These are phyloP conservation scores for Daboia siamensis DNA, from an alignment of 2,113 vertebrate species.

Conservation along the genomic window DNA sequence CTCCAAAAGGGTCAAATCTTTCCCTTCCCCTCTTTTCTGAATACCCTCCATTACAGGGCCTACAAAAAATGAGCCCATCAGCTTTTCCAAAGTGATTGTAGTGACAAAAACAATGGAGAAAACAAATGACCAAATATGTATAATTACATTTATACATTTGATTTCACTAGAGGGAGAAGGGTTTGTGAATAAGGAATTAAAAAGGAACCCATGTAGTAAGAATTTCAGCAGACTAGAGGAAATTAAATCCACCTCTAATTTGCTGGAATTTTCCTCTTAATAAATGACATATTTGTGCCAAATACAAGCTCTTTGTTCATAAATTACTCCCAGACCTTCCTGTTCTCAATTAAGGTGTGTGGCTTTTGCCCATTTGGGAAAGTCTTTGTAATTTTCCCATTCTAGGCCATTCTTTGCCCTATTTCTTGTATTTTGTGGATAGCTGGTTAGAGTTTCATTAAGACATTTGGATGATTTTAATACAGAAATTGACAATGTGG, in stretches of 20 bases:
- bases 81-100: not conserved
- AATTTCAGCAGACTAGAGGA: slow-evolving; percentile 1
- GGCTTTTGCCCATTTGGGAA: too few relatives aligned
- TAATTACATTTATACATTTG: slow-evolving; percentile 21
- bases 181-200: slow-evolving; percentile 30
- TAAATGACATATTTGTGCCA: not conserved
- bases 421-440: not conserved
- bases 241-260: not conserved
- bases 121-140: slow-evolving; percentile 13
- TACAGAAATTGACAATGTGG: not conserved
- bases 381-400: not conserved
- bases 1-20: not conserved
- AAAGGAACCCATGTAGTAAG: not conserved
- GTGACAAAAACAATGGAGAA: not conserved
- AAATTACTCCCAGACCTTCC: not conserved
- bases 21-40: not conserved
- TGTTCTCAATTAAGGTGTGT: not conserved
- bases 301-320: not conserved
- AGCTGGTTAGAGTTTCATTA: not conserved
- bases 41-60: too few relatives aligned
- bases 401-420: not conserved
- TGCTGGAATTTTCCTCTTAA: not conserved
- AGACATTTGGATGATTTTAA: not conserved
- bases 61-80: slow-evolving; percentile 1
- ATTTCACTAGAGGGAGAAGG: slow-evolving; percentile 30